Evolutionary conservation across 2,113 vertebrate genomes (phyloP), one percentile per base, ranked within the genome.

Genomic region (Epinephelus cyanopodus): DNA sequence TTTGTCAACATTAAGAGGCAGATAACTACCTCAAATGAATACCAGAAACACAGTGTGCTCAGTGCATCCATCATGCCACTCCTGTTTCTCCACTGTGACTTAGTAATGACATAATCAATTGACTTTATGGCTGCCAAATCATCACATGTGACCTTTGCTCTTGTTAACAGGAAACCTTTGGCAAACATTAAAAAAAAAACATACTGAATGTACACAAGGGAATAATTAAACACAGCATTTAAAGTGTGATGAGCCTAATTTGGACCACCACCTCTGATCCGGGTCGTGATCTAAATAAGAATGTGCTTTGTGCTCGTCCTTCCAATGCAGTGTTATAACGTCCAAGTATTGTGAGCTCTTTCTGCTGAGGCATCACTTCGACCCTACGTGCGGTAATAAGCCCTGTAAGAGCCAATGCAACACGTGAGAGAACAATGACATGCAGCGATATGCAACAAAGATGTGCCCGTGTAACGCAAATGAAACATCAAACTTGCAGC

Each of bases 381-480:
- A 78, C 75, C 39, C 27, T 18, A 45, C 9, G 23, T 68, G 29
- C 13, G 25, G 23, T n/a, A 71, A 42, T 25, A 25, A 60, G 14
- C 79, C 61, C 33, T 15, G n/a, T 10, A 21, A 54, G n/a, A 56
- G 19, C 29, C 42, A 17, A 60, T 81, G 89, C 92, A 94, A 92
- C 91, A 92, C 81, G 93, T 92, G 86, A 92, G 81, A 63, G 72
- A 74, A 64, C 72, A 83, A 84, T 47, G 50, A 76, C n/a, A 56
- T 50, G 39, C 47, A 77, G n/a, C 18, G 39, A 45, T 60, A 45
- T 72, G 77, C 29, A 74, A 67, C 62, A 71, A 71, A 80, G 50
- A 82, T 58, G 19, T 37, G 11, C 42, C 61, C 29, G 71, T 74
- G 29, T 58, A 23, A 61, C 23, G 63, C 50, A 74, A 75, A 80